Percentiles rank a stretch among this genome's conserved stretches.
Conservation (phyloP, 23 tunicate species). For the Halocynthia aurantium region DNA sequence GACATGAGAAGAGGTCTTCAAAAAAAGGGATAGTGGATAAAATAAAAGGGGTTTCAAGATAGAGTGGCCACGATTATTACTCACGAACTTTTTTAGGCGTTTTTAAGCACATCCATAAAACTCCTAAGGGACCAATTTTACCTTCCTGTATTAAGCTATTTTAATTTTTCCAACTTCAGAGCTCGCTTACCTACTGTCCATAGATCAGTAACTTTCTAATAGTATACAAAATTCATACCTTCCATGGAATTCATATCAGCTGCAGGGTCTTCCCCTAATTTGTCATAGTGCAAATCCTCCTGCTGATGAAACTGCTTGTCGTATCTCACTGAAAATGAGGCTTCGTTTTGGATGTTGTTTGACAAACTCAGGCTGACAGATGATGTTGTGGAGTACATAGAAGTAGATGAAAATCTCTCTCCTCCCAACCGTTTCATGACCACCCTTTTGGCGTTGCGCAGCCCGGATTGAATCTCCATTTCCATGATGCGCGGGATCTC, state of each 20-base stretch:
- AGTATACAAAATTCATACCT: background rate
- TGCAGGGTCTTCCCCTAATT: background rate
- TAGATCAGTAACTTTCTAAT: background rate
- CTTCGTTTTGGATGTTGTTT: background rate
- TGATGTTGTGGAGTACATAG: background rate
- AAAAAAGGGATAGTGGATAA: background rate
- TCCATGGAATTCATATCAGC: background rate
- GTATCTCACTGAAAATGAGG: background rate
- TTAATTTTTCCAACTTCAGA: too few relatives aligned
- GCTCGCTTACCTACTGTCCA: too few relatives aligned
- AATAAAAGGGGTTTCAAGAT: too few relatives aligned
- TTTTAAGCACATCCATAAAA: background rate
- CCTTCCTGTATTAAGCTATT: too few relatives aligned
- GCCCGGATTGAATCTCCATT: slow-evolving; percentile 41
- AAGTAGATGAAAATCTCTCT: background rate
- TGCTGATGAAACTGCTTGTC: background rate
- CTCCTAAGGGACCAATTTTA: background rate
- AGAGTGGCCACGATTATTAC: background rate
- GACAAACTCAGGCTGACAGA: slow-evolving; percentile 1
- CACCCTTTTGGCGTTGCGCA: slow-evolving; percentile 38
- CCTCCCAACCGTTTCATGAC: slow-evolving; percentile 18
- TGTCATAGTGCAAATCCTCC: background rate
- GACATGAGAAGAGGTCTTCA: background rate
- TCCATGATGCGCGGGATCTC: slow-evolving; percentile 23
- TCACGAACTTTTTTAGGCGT: background rate